Base-by-base conservation (phyloP, 2,797 vertebrate genomes). In the Propithecus perrieri region DNA sequence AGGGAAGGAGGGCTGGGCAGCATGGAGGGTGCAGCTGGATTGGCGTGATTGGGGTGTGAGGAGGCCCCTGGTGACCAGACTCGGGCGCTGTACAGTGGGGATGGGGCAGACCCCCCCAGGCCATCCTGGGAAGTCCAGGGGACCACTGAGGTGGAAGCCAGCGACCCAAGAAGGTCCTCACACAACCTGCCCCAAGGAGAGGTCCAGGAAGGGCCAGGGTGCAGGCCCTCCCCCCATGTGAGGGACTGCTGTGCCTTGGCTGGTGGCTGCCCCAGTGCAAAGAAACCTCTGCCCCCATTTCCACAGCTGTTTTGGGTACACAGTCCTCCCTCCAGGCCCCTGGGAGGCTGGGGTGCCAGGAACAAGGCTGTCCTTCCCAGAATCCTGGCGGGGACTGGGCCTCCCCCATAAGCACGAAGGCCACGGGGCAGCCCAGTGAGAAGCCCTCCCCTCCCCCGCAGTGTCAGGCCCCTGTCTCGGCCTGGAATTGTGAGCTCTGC, bases 221-320 rank as follows among this genome's bases (percentile, higher is more conserved):
- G 10, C 43, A 0, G 24, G 57, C 28, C 61, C 28, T 10, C 8
- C 65, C 57, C 13, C 4, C 18, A 35, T 50, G 15, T 6, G 18
- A 53, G 43, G 50, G 20, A 28, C 20, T 7, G 10, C 20, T 3
- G 33, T 22, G 28, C 12, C 13, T 17, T 14, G 11, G 24, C 10
- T 5, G 14, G 2, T 5, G 53, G 55, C 53, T 26, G 61, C 20
- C 80, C 30, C 41, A 53, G n/a, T 22, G n/a, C 85, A 10, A 43
- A 8, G 10, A 67, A 63, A 92, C 78, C 96, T 98, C 95, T 98
- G 90, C 3, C 38, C 97, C 65, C 20, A 24, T 98, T 98, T 96
- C 97, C 89, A 96, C 91, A 97, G 50, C n/a, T 94, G 93, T 84
- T 95, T 65, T 85, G 48, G 9, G 88, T 74, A 97, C 92, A 94